These are phyloP conservation scores for Pantherophis vulpinus DNA, from an alignment of 2,797 vertebrate genomes.

Conservation along the genomic window DNA sequence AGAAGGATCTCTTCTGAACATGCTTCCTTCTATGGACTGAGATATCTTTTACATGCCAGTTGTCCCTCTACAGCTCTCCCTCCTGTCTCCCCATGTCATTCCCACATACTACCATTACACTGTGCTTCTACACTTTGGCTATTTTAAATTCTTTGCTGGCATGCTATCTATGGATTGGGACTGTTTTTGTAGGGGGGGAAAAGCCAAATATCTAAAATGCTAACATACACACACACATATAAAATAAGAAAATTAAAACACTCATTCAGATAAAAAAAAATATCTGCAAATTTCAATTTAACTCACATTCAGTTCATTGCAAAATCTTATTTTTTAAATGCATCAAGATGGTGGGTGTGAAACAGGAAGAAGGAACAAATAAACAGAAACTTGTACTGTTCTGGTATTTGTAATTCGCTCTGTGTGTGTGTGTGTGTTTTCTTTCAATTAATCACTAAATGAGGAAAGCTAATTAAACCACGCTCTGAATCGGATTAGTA, in stretches of 20 bases:
- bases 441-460: slow-evolving; percentile 44
- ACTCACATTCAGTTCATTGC: slow-evolving; percentile 31
- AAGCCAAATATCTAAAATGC: slow-evolving; percentile 25
- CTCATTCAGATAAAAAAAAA: slow-evolving; percentile 44
- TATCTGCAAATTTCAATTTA: slow-evolving; percentile 34
- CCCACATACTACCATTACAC: not conserved
- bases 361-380: slow-evolving; percentile 50
- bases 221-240: not conserved
- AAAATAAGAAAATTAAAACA: slow-evolving; percentile 35
- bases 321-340: slow-evolving; percentile 15
- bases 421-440: slow-evolving; percentile 24
- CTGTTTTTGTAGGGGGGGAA: slow-evolving; percentile 37
- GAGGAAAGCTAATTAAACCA: slow-evolving; percentile 39
- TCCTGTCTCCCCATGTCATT: not conserved
- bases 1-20: not conserved
- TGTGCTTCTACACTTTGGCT: not conserved
- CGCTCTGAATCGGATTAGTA: slow-evolving; percentile 25
- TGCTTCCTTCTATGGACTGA: not conserved
- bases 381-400: slow-evolving; percentile 40
- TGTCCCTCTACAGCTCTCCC: not conserved
- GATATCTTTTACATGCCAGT: not conserved
- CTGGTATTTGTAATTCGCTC: slow-evolving; percentile 37
- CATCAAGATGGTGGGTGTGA: slow-evolving; percentile 24
- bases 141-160: not conserved
- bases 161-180: not conserved